Conservation (phyloP, 1,140 invertebrate genomes). For the Drosophila ananassae region DNA sequence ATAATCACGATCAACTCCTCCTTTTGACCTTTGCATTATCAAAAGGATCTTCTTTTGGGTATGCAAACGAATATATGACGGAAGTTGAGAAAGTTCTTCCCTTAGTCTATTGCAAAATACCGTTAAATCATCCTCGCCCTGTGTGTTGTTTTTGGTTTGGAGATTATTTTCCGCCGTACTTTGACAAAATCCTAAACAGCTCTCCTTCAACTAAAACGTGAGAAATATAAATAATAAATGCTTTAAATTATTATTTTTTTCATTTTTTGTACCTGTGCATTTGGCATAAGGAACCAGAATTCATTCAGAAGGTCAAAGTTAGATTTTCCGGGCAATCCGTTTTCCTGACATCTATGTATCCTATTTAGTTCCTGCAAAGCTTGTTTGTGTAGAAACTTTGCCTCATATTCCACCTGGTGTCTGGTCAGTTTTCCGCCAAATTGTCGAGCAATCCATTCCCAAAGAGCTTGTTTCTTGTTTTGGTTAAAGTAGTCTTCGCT, state of each 20-base stretch:
- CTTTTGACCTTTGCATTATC: not conserved
- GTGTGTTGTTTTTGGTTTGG: too few relatives aligned
- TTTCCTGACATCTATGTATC: slow-evolving; percentile 1
- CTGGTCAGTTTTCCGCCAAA: slow-evolving; percentile 14
- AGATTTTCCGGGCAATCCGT: not conserved
- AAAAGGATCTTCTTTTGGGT: slow-evolving; percentile 17
- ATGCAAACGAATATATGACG: slow-evolving; percentile 1
- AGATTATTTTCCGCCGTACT: too few relatives aligned
- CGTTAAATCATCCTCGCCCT: slow-evolving; percentile 1
- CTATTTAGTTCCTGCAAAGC: slow-evolving; percentile 20
- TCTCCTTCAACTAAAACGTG: too few relatives aligned
- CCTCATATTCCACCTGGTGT: slow-evolving; percentile 10
- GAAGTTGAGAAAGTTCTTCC: not conserved
- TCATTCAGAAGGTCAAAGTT: slow-evolving; percentile 28
- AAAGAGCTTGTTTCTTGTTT: slow-evolving; percentile 1
- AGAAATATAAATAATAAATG: not conserved
- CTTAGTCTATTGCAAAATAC: slow-evolving; percentile 11
- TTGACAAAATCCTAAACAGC: too few relatives aligned
- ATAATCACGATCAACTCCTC: not conserved
- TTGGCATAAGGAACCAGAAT: slow-evolving; percentile 19
- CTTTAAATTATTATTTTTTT: not conserved
- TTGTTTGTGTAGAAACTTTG: slow-evolving; percentile 2
- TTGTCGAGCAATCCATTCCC: slow-evolving; percentile 30
- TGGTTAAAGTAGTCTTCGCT: slow-evolving; percentile 23
- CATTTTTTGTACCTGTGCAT: not conserved